Conservation (phyloP, 2,113 vertebrate species). For the Cynocephalus volans region DNA sequence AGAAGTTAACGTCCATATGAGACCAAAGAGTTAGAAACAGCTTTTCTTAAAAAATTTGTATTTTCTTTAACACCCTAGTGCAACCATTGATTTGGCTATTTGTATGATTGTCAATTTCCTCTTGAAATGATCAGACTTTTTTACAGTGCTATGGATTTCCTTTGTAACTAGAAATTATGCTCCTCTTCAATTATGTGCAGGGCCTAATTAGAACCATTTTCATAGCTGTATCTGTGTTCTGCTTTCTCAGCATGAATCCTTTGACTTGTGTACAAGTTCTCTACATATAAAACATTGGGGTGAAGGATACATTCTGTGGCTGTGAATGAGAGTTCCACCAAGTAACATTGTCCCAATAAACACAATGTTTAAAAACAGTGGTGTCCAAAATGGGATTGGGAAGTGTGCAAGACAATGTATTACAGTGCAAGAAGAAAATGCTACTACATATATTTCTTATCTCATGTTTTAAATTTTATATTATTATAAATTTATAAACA, state of each 20-base stretch:
- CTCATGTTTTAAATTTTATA: background rate
- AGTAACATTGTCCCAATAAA: background rate
- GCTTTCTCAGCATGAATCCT: background rate
- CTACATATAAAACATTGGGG: background rate
- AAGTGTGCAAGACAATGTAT: background rate
- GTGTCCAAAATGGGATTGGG: background rate
- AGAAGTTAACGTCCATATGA: background rate
- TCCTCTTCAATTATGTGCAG: background rate
- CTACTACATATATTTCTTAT: background rate
- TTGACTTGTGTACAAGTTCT: background rate
- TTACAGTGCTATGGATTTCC: background rate
- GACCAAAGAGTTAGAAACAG: background rate
- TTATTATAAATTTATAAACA: background rate
- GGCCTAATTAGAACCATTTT: background rate
- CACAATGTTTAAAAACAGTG: background rate
- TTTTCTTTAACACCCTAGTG: constrained; percentile 5
- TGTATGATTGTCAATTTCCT: background rate
- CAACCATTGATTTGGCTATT: background rate
- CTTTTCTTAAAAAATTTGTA: background rate
- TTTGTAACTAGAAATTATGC: background rate
- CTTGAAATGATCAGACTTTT: constrained; percentile 1
- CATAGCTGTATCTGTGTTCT: background rate
- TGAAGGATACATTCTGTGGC: background rate
- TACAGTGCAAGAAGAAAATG: background rate
- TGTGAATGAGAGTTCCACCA: background rate